phyloP scores from a whole-genome alignment of 2,113 vertebrate genomes.

The Amazona guildingii region DNA sequence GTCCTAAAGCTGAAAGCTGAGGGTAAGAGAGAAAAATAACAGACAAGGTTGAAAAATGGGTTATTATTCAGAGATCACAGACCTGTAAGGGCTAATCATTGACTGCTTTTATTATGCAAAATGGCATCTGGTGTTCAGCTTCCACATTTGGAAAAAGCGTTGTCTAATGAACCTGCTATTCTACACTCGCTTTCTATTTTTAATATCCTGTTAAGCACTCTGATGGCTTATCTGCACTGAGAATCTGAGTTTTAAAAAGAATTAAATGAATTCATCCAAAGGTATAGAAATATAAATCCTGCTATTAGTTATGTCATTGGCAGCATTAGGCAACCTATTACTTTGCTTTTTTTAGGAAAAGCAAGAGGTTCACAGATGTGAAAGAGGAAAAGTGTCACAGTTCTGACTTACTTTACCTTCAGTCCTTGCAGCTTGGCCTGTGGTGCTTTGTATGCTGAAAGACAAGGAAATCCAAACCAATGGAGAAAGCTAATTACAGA shows the following conservation, averaged over 20 bases:
- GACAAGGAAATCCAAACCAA: neutral
- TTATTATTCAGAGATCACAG: conserved; percentile 56
- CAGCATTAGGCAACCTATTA: neutral
- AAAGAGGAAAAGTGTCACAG: neutral
- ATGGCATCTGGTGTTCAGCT: conserved; percentile 58
- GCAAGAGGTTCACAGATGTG: neutral
- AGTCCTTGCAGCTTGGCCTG: neutral
- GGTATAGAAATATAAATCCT: conserved; percentile 43
- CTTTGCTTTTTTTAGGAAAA: neutral
- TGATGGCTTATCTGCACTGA: conserved; percentile 16
- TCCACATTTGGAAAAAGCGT: conserved; percentile 40
- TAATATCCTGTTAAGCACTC: conserved; percentile 41
- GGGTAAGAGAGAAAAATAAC: neutral
- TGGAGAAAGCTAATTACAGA: neutral
- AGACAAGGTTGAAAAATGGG: conserved; percentile 33
- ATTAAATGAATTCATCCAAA: neutral
- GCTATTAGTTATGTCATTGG: neutral
- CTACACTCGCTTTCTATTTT: conserved; percentile 28
- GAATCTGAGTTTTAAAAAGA: conserved; percentile 36
- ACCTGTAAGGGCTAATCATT: conserved; percentile 46
- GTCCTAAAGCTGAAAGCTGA: conserved; percentile 12
- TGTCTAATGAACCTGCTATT: conserved; percentile 57
- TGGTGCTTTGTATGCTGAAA: neutral
- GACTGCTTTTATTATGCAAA: conserved; percentile 66
- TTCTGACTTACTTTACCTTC: neutral